Percentiles rank a stretch among this genome's conserved stretches.
phyloP scores from a whole-genome alignment of 2,113 vertebrate species.

The Perca flavescens region DNA sequence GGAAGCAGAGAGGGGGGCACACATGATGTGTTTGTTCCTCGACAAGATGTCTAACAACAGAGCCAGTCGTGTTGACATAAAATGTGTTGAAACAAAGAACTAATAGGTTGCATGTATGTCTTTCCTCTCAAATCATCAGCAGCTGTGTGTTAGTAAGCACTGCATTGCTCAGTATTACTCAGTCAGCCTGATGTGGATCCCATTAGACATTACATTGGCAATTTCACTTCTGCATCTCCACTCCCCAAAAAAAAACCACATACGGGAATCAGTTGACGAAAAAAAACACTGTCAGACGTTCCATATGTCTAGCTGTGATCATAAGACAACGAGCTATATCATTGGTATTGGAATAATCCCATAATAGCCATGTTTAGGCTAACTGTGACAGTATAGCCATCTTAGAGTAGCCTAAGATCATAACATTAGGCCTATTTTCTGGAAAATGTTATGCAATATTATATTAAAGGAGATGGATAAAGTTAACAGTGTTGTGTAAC shows the following conservation, averaged over 20 bases:
- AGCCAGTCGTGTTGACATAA: neutral
- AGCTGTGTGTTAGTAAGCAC: neutral
- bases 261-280: conserved; percentile 10
- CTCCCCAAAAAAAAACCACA: neutral
- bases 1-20: conserved; percentile 33
- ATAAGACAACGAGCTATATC: neutral
- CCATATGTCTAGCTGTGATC: neutral
- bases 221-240: conserved; percentile 66
- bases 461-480: neutral
- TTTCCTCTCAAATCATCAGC: neutral
- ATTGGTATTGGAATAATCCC: neutral
- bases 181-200: conserved; percentile 33
- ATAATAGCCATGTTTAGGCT: neutral
- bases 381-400: neutral
- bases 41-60: conserved; percentile 55
- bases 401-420: neutral
- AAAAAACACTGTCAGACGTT: neutral
- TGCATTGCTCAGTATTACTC: conserved; percentile 21
- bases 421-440: neutral
- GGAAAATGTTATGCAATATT: neutral
- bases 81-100: conserved; percentile 20
- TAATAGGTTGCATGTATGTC: neutral
- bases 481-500: conserved; percentile 10
- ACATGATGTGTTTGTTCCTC: conserved; percentile 49
- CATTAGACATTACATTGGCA: conserved; percentile 49